Evolutionary conservation across 1,140 invertebrate species (phyloP).

Genomic region (Neodiprion lecontei): DNA sequence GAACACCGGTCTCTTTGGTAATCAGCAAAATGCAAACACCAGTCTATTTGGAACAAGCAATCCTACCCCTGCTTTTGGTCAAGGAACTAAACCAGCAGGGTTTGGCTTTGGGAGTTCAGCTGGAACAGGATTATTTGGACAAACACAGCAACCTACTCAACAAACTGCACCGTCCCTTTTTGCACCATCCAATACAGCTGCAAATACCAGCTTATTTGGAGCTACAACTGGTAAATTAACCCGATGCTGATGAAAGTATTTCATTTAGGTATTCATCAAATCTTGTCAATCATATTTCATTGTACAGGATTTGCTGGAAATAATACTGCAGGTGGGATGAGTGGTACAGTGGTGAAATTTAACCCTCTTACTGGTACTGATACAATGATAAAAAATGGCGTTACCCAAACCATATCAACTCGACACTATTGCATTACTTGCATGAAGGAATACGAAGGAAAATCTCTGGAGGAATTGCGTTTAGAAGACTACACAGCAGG

Average conservation of each 20-base stretch:
- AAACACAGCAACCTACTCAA: constrained; percentile 55
- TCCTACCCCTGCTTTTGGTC: constrained; percentile 67
- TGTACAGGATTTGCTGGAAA: constrained; percentile 64
- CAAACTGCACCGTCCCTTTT: constrained; percentile 65
- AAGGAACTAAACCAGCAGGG: constrained; percentile 64
- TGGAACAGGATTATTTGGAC: constrained; percentile 65
- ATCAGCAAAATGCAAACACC: constrained; percentile 55
- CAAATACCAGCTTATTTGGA: constrained; percentile 68
- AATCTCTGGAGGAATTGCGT: constrained; percentile 92
- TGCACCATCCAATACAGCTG: constrained; percentile 65
- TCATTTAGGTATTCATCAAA: constrained; percentile 20
- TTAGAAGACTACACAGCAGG: constrained; percentile 92
- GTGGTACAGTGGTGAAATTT: constrained; percentile 85
- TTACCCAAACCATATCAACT: constrained; percentile 83
- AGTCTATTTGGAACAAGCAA: constrained; percentile 58
- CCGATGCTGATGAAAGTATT: constrained; percentile 13
- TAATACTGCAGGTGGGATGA: constrained; percentile 58
- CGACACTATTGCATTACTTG: constrained; percentile 95
- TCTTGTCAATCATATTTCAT: constrained; percentile 18
- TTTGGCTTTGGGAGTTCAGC: constrained; percentile 65
- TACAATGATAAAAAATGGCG: constrained; percentile 88
- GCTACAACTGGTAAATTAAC: constrained; percentile 53
- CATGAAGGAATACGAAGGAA: constrained; percentile 97
- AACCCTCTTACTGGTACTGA: constrained; percentile 86
- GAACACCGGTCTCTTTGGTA: constrained; percentile 54